Percentiles rank a stretch among this genome's conserved stretches.
These are phyloP conservation scores for Teinopalpus imperialis DNA, from an alignment of 2,888 invertebrate species.

Conservation along the genomic window DNA sequence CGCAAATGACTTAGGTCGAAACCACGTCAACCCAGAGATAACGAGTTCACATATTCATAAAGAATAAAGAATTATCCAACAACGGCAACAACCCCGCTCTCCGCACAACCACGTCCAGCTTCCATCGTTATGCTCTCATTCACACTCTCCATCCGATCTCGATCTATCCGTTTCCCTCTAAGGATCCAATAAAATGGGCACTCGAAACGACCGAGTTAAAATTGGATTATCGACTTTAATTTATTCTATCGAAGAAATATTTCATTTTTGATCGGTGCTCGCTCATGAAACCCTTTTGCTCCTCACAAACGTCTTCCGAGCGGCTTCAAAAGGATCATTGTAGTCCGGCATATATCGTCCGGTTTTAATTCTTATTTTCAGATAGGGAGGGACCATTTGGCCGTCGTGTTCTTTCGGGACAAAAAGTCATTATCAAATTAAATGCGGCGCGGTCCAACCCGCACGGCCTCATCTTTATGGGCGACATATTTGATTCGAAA, in stretches of 20 bases:
- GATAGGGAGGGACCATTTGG: conserved; percentile 71
- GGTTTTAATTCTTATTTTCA: conserved; percentile 78
- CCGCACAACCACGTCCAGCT: conserved; percentile 52
- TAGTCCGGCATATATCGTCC: conserved; percentile 63
- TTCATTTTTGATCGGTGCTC: conserved; percentile 66
- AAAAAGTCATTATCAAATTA: conserved; percentile 74
- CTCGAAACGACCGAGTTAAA: conserved; percentile 50
- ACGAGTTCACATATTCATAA: conserved; percentile 82
- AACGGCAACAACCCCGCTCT: conserved; percentile 49
- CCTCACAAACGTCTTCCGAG: conserved; percentile 51
- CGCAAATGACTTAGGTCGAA: conserved; percentile 51
- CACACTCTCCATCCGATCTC: conserved; percentile 75
- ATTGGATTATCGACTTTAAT: conserved; percentile 80
- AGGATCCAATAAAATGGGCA: conserved; percentile 60
- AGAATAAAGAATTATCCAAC: conserved; percentile 80
- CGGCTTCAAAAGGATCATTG: conserved; percentile 74
- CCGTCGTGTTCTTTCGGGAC: conserved; percentile 49
- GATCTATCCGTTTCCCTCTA: conserved; percentile 78
- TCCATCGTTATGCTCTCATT: conserved; percentile 76
- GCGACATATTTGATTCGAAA: conserved; percentile 82
- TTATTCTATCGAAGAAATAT: conserved; percentile 78
- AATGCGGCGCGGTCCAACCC: conserved; percentile 72
- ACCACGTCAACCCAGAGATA: conserved; percentile 71
- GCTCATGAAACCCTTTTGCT: conserved; percentile 76
- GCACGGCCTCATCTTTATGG: conserved; percentile 79